phyloP scores from a whole-genome alignment of 1,140 invertebrate genomes.

The Lepidurus packardi region DNA sequence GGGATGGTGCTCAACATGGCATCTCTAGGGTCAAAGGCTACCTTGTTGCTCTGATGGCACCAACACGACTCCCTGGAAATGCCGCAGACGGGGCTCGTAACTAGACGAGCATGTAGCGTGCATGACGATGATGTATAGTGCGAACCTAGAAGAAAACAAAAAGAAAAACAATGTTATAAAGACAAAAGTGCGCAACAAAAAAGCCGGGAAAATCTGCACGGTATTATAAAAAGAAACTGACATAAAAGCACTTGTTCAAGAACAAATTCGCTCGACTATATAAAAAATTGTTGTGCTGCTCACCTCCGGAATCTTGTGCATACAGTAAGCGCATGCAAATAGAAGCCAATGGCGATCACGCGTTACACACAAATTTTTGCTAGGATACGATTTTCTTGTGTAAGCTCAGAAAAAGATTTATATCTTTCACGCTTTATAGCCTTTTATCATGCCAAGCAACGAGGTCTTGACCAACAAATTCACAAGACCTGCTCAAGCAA shows the following conservation, averaged over 20 bases:
- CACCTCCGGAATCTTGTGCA: neutral
- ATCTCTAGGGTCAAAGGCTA: neutral
- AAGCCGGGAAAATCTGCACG: neutral
- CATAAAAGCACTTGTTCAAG: neutral
- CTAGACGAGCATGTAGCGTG: slow-evolving; percentile 17
- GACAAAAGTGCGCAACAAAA: neutral
- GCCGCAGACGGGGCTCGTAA: neutral
- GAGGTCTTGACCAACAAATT: slow-evolving; percentile 1
- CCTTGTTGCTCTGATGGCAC: neutral
- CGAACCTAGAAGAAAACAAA: neutral
- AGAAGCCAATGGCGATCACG: slow-evolving; percentile 6
- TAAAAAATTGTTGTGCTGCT: neutral
- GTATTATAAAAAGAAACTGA: neutral
- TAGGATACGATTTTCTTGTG: slow-evolving; percentile 4
- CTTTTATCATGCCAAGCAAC: neutral
- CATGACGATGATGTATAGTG: neutral
- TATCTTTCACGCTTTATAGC: neutral
- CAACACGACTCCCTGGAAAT: neutral
- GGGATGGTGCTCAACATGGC: neutral
- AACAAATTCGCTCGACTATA: neutral
- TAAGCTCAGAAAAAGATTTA: neutral
- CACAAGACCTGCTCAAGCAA: neutral
- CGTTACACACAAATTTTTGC: neutral
- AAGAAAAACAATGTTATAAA: neutral
- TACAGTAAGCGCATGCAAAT: neutral